Conservation (phyloP, 2,797 vertebrate species). For the Galagoides demidoff region DNA sequence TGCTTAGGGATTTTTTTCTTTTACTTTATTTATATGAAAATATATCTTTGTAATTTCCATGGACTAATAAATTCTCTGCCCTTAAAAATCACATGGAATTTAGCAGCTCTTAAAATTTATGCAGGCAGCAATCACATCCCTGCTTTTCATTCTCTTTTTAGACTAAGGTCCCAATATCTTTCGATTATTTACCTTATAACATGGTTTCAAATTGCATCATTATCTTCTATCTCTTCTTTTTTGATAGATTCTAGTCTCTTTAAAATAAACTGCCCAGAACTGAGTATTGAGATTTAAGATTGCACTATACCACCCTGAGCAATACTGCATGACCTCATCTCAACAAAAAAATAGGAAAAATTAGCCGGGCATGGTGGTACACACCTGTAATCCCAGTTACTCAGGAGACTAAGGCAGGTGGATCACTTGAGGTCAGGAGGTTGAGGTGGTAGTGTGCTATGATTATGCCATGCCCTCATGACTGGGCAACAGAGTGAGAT, state of each 20-base stretch:
- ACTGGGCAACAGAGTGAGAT: neutral
- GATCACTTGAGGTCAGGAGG: neutral
- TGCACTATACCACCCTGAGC: neutral
- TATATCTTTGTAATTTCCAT: constrained; percentile 32
- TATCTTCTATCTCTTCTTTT: constrained; percentile 34
- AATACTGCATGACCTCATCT: neutral
- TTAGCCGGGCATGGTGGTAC: neutral
- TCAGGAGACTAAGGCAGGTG: neutral
- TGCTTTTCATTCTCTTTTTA: constrained; percentile 34
- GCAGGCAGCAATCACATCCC: neutral
- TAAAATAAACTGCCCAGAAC: constrained; percentile 13
- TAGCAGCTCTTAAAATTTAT: constrained; percentile 42
- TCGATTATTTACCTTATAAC: constrained; percentile 9
- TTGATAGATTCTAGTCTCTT: constrained; percentile 25
- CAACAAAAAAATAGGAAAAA: neutral
- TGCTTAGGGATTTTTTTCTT: constrained; percentile 32
- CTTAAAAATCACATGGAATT: neutral
- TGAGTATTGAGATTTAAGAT: constrained; percentile 31
- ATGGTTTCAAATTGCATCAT: constrained; percentile 47
- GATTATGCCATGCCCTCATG: neutral
- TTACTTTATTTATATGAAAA: constrained; percentile 43
- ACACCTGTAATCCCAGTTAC: neutral
- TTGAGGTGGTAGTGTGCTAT: neutral
- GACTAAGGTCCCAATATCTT: constrained; percentile 9
- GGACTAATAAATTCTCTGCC: constrained; percentile 37